Conservation (phyloP, 2,888 invertebrate genomes). For the Agrochola circellaris region DNA sequence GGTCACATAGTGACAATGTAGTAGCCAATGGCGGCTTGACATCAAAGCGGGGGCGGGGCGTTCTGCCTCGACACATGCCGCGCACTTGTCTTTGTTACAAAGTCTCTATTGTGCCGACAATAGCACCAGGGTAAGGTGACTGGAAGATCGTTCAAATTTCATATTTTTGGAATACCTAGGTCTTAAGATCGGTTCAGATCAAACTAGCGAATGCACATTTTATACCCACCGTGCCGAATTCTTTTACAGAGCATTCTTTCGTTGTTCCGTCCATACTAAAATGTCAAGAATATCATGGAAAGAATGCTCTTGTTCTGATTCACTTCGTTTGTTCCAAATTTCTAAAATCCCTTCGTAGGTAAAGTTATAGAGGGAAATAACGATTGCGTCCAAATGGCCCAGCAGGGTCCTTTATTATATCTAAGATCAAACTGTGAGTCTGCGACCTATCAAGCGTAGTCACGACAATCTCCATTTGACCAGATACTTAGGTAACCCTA, state of each 20-base stretch:
- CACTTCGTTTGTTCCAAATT: not conserved
- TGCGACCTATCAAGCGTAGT: too few species aligned
- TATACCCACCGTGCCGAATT: not conserved
- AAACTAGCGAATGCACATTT: not conserved
- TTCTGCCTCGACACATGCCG: slow-evolving; percentile 55
- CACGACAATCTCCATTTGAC: not conserved
- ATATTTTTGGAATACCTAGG: not conserved
- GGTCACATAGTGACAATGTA: slow-evolving; percentile 26
- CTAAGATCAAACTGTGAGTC: not conserved
- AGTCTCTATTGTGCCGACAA: slow-evolving; percentile 2
- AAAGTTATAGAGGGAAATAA: not conserved
- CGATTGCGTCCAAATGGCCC: not conserved
- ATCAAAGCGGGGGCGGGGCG: slow-evolving; percentile 58
- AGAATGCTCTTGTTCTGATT: not conserved
- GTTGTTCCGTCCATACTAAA: not conserved
- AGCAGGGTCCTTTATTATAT: not conserved
- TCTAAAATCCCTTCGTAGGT: not conserved
- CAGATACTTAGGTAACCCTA: not conserved
- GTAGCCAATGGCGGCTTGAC: slow-evolving; percentile 40
- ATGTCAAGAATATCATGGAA: not conserved
- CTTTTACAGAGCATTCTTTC: not conserved
- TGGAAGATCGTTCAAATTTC: not conserved
- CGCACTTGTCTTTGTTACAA: slow-evolving; percentile 42
- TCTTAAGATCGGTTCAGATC: not conserved
- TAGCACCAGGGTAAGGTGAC: not conserved